phyloP scores from a whole-genome alignment of 2,888 invertebrate species.

The Leptinotarsa rubiginosa region DNA sequence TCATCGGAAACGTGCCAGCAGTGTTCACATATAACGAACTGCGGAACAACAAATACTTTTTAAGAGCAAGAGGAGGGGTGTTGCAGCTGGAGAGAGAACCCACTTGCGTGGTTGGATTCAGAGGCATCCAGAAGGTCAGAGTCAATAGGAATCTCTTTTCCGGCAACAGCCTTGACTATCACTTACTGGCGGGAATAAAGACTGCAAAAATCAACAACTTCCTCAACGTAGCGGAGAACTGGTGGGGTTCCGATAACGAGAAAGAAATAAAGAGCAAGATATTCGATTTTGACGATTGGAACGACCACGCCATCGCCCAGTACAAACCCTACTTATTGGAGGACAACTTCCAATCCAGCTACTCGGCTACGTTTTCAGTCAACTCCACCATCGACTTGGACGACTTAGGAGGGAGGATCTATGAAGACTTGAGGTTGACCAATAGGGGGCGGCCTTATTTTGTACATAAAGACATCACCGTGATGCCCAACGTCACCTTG shows the following conservation, averaged over 20 bases:
- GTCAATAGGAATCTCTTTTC: conserved; percentile 91
- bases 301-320: conserved; percentile 93
- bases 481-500: conserved; percentile 93
- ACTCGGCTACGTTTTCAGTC: conserved; percentile 75
- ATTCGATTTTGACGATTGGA: conserved; percentile 99
- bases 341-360: conserved; percentile 80
- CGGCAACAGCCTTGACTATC: conserved; percentile 86
- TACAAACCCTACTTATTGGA: conserved; percentile 89
- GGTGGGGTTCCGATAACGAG: conserved; percentile 91
- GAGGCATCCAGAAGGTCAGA: conserved; percentile 93
- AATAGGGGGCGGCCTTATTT: conserved; percentile 75
- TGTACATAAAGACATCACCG: conserved; percentile 90
- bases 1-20: conserved; percentile 86
- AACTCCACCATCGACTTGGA: conserved; percentile 72
- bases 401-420: conserved; percentile 82
- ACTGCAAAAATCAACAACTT: conserved; percentile 89
- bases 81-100: conserved; percentile 69
- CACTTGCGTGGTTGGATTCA: conserved; percentile 89
- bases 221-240: conserved; percentile 92
- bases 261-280: conserved; percentile 83
- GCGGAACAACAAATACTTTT: conserved; percentile 73
- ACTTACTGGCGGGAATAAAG: conserved; percentile 90
- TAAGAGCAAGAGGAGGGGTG: conserved; percentile 56
- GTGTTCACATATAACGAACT: conserved; percentile 83
- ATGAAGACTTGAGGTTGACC: conserved; percentile 75